These are phyloP conservation scores for Emberiza fucata DNA, from an alignment of 2,113 vertebrate species.

Conservation along the genomic window DNA sequence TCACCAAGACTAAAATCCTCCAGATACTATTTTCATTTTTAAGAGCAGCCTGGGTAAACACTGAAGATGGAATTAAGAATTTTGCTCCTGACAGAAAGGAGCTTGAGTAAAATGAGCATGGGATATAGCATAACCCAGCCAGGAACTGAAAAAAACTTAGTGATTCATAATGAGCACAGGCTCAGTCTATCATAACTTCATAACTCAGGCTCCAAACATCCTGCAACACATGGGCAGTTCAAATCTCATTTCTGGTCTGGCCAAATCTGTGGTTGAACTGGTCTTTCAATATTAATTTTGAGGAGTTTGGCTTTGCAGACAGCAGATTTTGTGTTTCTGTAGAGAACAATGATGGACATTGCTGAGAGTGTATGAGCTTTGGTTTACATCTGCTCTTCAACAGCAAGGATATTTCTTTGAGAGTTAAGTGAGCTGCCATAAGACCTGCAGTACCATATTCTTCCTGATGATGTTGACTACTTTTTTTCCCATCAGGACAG, in stretches of 20 bases:
- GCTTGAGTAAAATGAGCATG: slow-evolving; percentile 19
- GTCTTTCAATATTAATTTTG: not conserved
- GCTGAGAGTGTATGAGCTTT: not conserved
- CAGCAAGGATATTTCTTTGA: not conserved
- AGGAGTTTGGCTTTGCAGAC: not conserved
- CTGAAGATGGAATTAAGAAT: slow-evolving; percentile 59
- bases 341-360: not conserved
- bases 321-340: not conserved
- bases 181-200: not conserved
- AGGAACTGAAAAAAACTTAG: not conserved
- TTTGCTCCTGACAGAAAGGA: slow-evolving; percentile 46
- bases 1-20: slow-evolving; percentile 53
- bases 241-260: not conserved
- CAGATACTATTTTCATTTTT: slow-evolving; percentile 62
- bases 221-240: not conserved
- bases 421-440: not conserved
- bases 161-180: not conserved
- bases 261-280: not conserved
- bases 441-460: not conserved
- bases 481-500: not conserved
- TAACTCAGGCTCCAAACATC: not conserved
- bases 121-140: not conserved
- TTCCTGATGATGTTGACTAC: not conserved
- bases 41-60: slow-evolving; percentile 58
- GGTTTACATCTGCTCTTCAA: not conserved